These are phyloP conservation scores for Gallinago nigripennis DNA, from an alignment of 2,797 vertebrate genomes.

Conservation along the genomic window DNA sequence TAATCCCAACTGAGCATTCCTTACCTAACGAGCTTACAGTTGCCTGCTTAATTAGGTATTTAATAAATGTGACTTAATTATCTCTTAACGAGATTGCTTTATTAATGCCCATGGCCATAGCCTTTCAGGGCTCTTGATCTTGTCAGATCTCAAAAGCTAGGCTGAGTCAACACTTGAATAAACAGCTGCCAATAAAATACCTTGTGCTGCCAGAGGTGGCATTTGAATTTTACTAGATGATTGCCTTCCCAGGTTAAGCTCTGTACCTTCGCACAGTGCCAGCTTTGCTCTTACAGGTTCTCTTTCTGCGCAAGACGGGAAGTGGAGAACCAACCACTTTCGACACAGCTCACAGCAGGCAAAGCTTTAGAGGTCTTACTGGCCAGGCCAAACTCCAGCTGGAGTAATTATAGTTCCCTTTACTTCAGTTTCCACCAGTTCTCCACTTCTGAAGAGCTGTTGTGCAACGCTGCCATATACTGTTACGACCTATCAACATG, in stretches of 20 bases:
- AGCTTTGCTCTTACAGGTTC: not conserved
- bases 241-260: not conserved
- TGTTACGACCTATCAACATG: not conserved
- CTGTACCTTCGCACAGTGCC: not conserved
- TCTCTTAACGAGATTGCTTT: constrained; percentile 43
- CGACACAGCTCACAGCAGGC: not conserved
- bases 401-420: not conserved
- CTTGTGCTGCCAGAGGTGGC: not conserved
- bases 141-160: constrained; percentile 38
- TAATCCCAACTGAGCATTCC: constrained; percentile 28
- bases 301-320: not conserved
- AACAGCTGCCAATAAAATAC: constrained; percentile 22
- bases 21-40: constrained; percentile 14
- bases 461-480: not conserved
- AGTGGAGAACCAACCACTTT: not conserved
- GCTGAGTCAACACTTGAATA: constrained; percentile 46
- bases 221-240: not conserved
- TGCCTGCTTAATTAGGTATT: constrained; percentile 58
- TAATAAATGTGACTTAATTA: constrained; percentile 58
- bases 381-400: not conserved
- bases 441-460: not conserved
- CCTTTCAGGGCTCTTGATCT: not conserved
- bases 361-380: not conserved
- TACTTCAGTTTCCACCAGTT: not conserved
- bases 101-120: constrained; percentile 38